These are phyloP conservation scores for Watsonalla binaria DNA, from an alignment of 2,888 invertebrate species.

Conservation along the genomic window DNA sequence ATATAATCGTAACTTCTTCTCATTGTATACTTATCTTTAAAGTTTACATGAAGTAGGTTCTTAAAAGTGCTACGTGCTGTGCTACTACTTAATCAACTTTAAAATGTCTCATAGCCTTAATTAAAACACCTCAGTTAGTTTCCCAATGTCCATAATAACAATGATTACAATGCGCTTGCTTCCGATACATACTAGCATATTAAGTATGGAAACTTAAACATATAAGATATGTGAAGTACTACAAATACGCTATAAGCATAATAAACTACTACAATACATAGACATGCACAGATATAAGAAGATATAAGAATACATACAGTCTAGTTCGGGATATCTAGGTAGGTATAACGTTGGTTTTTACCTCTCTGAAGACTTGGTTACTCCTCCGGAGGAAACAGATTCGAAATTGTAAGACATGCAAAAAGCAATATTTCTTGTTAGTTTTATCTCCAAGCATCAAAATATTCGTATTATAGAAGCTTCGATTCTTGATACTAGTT, in stretches of 20 bases:
- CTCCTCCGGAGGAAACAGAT: conserved; percentile 82
- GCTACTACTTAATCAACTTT: too few species aligned
- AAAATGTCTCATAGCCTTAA: too few species aligned
- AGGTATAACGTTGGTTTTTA: conserved; percentile 33
- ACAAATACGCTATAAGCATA: background rate
- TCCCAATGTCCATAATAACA: too few species aligned
- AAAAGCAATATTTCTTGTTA: conserved; percentile 77
- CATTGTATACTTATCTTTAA: too few species aligned
- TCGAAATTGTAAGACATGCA: conserved; percentile 86
- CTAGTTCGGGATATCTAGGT: conserved; percentile 1
- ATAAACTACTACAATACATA: conserved; percentile 1
- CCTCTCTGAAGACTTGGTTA: conserved; percentile 80
- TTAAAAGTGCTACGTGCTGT: too few species aligned
- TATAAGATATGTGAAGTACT: background rate
- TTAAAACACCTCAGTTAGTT: too few species aligned
- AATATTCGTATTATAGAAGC: background rate
- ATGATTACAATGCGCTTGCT: background rate
- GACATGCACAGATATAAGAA: background rate
- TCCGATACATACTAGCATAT: background rate
- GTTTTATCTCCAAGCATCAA: conserved; percentile 30
- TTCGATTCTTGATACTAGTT: too few species aligned
- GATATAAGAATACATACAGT: conserved; percentile 13
- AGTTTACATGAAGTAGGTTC: too few species aligned
- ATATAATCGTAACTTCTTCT: too few species aligned
- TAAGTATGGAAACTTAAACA: background rate